Conservation (phyloP, 1,140 invertebrate genomes). For the Diorhabda carinulata region DNA sequence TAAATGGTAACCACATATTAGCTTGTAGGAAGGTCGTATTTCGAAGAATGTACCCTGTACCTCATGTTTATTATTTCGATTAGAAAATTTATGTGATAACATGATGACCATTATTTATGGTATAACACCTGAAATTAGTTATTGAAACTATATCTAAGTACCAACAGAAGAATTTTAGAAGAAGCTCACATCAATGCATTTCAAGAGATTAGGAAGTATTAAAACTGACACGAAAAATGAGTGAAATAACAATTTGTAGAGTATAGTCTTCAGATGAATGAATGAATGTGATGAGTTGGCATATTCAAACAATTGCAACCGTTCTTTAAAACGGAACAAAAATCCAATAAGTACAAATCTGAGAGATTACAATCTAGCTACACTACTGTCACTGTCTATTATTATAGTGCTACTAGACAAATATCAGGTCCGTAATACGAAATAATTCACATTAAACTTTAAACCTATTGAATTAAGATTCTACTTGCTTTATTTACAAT, state of each 20-base stretch:
- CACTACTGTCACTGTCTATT: conserved; percentile 5
- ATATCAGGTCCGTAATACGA: neutral
- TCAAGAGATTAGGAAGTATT: neutral
- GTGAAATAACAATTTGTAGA: neutral
- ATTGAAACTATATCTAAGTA: too few relatives aligned
- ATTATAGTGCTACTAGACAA: neutral
- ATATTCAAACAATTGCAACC: conserved; percentile 18
- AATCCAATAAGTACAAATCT: conserved; percentile 28
- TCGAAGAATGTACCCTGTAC: too few relatives aligned
- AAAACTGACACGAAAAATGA: conserved; percentile 1
- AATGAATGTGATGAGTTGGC: conserved; percentile 2
- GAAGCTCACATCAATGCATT: neutral
- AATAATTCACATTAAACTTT: too few relatives aligned
- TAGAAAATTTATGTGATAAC: too few relatives aligned
- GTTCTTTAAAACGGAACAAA: conserved; percentile 14
- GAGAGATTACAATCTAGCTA: conserved; percentile 23
- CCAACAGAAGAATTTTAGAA: too few relatives aligned
- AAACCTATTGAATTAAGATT: too few relatives aligned
- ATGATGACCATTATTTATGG: too few relatives aligned
- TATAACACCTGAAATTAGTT: too few relatives aligned
- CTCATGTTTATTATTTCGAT: too few relatives aligned
- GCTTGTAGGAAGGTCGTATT: too few relatives aligned
- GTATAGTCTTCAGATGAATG: neutral
- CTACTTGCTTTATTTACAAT: too few relatives aligned
- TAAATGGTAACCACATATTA: too few relatives aligned